A percentile compares a stretch with the other conserved stretches of the same genome.
phyloP scores from a whole-genome alignment of 2,888 invertebrate genomes.

The Falcaria lacertinaria region DNA sequence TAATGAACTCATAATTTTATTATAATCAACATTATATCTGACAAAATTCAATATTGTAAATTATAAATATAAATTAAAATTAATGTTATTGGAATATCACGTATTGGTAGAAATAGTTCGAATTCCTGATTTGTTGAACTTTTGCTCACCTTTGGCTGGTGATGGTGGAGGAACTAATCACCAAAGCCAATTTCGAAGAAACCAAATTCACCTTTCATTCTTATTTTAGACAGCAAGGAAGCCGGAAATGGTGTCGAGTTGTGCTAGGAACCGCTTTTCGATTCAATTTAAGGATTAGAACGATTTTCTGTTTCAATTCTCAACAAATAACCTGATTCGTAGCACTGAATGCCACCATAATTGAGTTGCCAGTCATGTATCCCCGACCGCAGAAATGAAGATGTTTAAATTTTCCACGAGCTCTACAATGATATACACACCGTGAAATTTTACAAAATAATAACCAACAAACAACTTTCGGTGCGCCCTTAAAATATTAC shows the following conservation, averaged over 20 bases:
- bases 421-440: slow-evolving; percentile 61
- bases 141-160: no score
- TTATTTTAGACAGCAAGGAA: no score
- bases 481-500: slow-evolving; percentile 68
- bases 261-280: slow-evolving; percentile 12
- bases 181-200: no score
- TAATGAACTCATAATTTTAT: no score
- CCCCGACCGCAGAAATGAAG: slow-evolving; percentile 55
- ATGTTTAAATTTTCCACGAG: slow-evolving; percentile 65
- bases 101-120: no score
- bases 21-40: no score
- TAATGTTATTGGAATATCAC: no score
- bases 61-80: no score
- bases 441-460: slow-evolving; percentile 77
- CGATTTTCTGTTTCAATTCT: not conserved
- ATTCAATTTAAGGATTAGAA: not conserved
- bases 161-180: no score
- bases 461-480: slow-evolving; percentile 50
- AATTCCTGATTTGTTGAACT: no score
- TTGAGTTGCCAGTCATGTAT: slow-evolving; percentile 20
- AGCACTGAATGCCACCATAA: slow-evolving; percentile 3
- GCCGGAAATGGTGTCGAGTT: not conserved
- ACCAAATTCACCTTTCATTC: no score
- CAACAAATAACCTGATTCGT: not conserved
- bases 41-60: no score